These are phyloP conservation scores for Miniopterus natalensis DNA, from an alignment of 2,113 vertebrate species.

Conservation along the genomic window DNA sequence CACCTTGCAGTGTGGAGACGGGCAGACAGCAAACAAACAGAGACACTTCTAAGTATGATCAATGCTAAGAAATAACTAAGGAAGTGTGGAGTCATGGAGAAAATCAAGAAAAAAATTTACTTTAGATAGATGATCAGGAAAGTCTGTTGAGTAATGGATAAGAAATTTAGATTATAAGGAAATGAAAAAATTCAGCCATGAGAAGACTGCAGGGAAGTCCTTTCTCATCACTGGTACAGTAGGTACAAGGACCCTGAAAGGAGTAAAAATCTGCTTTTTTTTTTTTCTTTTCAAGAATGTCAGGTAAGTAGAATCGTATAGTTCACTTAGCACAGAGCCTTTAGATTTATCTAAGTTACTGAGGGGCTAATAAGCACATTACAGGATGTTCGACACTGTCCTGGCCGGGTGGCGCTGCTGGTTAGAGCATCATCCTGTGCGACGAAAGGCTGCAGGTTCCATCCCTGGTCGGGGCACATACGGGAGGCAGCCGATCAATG, in stretches of 20 bases:
- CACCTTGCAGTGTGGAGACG: background rate
- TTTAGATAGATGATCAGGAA: background rate
- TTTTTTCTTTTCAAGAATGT: background rate
- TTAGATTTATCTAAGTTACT: background rate
- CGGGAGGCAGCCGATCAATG: too few relatives aligned
- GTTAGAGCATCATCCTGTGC: too few relatives aligned
- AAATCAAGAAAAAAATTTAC: background rate
- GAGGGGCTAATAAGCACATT: background rate
- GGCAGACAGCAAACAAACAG: background rate
- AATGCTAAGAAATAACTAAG: background rate
- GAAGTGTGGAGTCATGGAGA: background rate
- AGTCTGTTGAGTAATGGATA: background rate
- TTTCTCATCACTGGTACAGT: background rate
- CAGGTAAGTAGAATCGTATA: background rate
- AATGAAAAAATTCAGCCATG: background rate
- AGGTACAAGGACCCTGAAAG: background rate
- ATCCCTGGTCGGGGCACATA: too few relatives aligned
- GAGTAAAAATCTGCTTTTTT: background rate
- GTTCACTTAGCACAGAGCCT: background rate
- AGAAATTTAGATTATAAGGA: background rate
- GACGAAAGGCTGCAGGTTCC: too few relatives aligned
- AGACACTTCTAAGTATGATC: background rate
- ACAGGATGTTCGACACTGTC: background rate
- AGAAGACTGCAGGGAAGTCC: background rate
- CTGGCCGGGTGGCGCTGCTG: too few relatives aligned